Conservation (phyloP, 1,140 invertebrate genomes). For the Cardiocondyla obscurior region DNA sequence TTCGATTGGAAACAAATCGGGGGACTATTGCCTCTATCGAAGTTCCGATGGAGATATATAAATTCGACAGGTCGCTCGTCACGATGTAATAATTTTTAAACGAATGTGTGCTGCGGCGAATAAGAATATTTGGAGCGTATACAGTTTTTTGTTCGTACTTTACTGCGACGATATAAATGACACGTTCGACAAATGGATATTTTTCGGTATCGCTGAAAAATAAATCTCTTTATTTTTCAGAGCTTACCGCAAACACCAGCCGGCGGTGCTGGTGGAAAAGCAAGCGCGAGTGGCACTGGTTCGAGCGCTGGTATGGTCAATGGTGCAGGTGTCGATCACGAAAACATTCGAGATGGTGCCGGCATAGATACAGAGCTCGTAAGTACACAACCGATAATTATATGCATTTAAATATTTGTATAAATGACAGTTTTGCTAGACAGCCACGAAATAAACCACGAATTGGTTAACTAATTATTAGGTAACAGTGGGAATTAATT, state of each 20-base stretch:
- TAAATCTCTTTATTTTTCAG: conserved; percentile 76
- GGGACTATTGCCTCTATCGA: conserved; percentile 21
- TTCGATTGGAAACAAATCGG: conserved; percentile 33
- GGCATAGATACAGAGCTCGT: conserved; percentile 81
- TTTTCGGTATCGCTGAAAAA: not conserved
- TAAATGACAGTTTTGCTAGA: too few species aligned
- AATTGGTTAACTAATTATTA: too few species aligned
- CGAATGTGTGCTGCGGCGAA: not conserved
- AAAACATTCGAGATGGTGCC: conserved; percentile 78
- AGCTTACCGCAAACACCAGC: conserved; percentile 84
- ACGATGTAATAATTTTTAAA: conserved; percentile 5
- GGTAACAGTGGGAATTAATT: too few species aligned
- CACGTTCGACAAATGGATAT: not conserved
- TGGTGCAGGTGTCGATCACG: conserved; percentile 78
- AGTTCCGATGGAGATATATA: not conserved
- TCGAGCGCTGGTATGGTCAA: conserved; percentile 77
- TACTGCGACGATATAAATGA: not conserved
- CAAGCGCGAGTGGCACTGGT: conserved; percentile 72
- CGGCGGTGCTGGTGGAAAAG: conserved; percentile 79
- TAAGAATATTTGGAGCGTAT: not conserved
- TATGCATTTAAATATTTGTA: too few species aligned
- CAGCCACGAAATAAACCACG: too few species aligned
- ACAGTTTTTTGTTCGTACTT: not conserved
- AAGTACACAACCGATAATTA: conserved; percentile 60
- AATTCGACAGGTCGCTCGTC: conserved; percentile 9